Conservation (phyloP, 2,888 invertebrate genomes). For the Bombyx huttoni region DNA sequence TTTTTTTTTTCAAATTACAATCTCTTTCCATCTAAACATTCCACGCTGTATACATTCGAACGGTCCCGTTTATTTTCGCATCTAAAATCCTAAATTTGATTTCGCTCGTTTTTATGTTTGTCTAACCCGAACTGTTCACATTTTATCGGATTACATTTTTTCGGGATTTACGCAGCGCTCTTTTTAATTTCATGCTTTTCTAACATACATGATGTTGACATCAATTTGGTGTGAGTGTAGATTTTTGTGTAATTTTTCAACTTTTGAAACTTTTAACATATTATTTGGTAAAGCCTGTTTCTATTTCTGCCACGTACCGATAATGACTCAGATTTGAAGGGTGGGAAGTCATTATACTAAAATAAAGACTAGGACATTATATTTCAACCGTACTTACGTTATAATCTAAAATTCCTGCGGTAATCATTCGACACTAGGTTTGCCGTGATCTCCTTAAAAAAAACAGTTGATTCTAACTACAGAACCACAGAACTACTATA, state of each 20-base stretch:
- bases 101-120: conserved; percentile 12
- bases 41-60: not conserved
- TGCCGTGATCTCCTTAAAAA: too few species aligned
- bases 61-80: conserved; percentile 8
- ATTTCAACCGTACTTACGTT: too few species aligned
- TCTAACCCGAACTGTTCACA: conserved; percentile 7
- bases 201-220: not conserved
- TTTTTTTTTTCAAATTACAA: conserved; percentile 21
- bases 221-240: too few species aligned
- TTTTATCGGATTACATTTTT: not conserved
- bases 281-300: too few species aligned
- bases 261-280: not conserved
- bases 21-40: conserved; percentile 4
- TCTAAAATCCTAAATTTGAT: conserved; percentile 12
- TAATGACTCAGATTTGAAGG: too few species aligned
- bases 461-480: too few species aligned
- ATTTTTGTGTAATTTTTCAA: not conserved
- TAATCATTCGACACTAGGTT: too few species aligned
- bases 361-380: too few species aligned
- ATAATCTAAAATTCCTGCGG: too few species aligned
- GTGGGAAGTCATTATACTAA: too few species aligned
- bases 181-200: not conserved
- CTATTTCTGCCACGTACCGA: too few species aligned
- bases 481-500: too few species aligned
- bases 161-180: not conserved